Evolutionary conservation across 1,140 invertebrate species (phyloP).

Genomic region (Drosophila ohnishii): DNA sequence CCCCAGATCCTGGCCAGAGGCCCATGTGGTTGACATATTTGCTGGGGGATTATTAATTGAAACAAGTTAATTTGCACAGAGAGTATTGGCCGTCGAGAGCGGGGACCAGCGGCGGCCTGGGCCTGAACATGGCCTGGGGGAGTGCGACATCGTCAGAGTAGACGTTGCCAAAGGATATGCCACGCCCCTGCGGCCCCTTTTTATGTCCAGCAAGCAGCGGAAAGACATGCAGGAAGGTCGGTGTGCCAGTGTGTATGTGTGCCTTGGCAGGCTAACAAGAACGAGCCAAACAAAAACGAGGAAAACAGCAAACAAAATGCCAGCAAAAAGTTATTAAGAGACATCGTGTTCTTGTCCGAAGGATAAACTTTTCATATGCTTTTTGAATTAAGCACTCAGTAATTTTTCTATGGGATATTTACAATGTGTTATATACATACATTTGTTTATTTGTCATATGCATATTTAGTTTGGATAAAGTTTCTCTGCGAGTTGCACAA

Average conservation of each 20-base stretch:
- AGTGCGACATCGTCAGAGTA: slow-evolving; percentile 61
- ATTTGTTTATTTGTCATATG: slow-evolving; percentile 68
- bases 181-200: slow-evolving; percentile 37
- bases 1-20: slow-evolving; percentile 29
- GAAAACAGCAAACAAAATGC: slow-evolving; percentile 73
- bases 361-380: slow-evolving; percentile 79
- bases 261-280: slow-evolving; percentile 51
- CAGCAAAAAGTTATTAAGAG: slow-evolving; percentile 79
- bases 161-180: slow-evolving; percentile 61
- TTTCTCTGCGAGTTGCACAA: slow-evolving; percentile 47
- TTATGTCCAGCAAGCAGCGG: slow-evolving; percentile 3
- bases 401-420: slow-evolving; percentile 36
- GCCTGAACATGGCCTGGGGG: slow-evolving; percentile 7
- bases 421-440: slow-evolving; percentile 1
- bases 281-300: slow-evolving; percentile 68
- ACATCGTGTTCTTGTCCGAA: slow-evolving; percentile 68
- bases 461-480: slow-evolving; percentile 58
- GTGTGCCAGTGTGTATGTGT: neutral
- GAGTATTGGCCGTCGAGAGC: slow-evolving; percentile 49
- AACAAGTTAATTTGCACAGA: slow-evolving; percentile 82
- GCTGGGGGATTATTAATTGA: slow-evolving; percentile 82
- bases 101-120: slow-evolving; percentile 9
- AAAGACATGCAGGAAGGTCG: slow-evolving; percentile 4
- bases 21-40: slow-evolving; percentile 81
- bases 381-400: slow-evolving; percentile 72